A percentile compares a stretch with the other conserved stretches of the same genome.
These are phyloP conservation scores for Rhagium mordax DNA, from an alignment of 2,888 invertebrate species.

Conservation along the genomic window DNA sequence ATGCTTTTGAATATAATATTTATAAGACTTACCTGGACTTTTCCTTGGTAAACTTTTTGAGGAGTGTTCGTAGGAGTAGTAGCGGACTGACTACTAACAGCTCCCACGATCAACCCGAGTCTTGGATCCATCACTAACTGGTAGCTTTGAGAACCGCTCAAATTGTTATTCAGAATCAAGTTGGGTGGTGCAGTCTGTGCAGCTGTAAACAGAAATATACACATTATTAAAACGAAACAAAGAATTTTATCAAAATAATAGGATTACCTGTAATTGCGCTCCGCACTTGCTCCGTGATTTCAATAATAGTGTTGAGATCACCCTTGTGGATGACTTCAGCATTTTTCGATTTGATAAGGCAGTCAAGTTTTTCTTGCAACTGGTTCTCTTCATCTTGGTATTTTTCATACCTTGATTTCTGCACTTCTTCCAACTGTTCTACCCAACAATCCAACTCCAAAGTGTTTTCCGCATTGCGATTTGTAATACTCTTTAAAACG, in stretches of 20 bases:
- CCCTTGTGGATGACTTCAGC: constrained; percentile 79
- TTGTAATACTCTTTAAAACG: constrained; percentile 63
- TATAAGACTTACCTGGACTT: constrained; percentile 49
- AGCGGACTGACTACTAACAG: constrained; percentile 34
- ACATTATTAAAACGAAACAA: too few relatives aligned
- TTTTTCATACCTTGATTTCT: constrained; percentile 70
- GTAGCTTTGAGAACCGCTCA: constrained; percentile 54
- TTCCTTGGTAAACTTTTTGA: constrained; percentile 47
- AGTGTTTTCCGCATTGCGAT: constrained; percentile 63
- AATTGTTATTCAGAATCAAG: constrained; percentile 49
- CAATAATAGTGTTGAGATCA: constrained; percentile 78
- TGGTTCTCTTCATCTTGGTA: constrained; percentile 79
- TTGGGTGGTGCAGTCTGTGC: constrained; percentile 34
- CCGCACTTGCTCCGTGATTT: constrained; percentile 67
- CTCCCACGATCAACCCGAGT: constrained; percentile 53
- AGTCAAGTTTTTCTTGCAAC: constrained; percentile 67
- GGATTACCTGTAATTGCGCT: constrained; percentile 47
- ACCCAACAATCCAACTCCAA: constrained; percentile 81
- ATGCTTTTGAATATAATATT: too few relatives aligned
- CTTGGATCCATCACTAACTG: constrained; percentile 73
- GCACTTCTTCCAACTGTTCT: constrained; percentile 77
- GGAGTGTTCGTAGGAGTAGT: constrained; percentile 25
- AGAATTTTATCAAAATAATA: not conserved
- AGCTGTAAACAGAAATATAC: constrained; percentile 14
- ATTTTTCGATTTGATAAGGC: constrained; percentile 73